Evolutionary conservation across 1,140 invertebrate species (phyloP), one percentile per base, ranked within the genome.

Genomic region (Formica selysi): DNA sequence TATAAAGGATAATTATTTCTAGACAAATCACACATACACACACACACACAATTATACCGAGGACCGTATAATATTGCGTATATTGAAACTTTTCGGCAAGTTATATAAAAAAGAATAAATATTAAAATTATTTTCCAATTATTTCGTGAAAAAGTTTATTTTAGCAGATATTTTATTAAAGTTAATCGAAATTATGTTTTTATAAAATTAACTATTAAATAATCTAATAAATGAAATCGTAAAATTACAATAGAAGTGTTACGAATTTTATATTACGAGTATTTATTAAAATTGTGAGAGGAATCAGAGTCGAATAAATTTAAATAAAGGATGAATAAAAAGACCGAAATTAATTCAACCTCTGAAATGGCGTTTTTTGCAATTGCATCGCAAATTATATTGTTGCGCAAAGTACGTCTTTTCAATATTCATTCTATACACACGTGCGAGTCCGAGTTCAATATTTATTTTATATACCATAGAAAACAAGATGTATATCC

Each of bases 341-440:
- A 59, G 13, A 73, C 26, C 19, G 41, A 83, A 83, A 73, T 61
- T 71, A 81, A 73, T 83, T 73, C 41, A 83, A 48, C 32, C 19
- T 16, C 44, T 59, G 54, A 70, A 29, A 13, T 11, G 3, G 2
- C 13, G 1, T 61, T 61, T 81, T 61, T 65, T 48, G 10, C 26
- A 44, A 8, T 51, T 7, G 78, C 36, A 61, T 2, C 6, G 26
- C 38, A 81, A 73, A 81, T 81, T 48, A 81, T 19, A 51, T 16
- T 5, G 44, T 32, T 61, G 54, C 3, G 6, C 26, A 73, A 73
- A 61, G 29, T 48, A 48, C 26, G 19, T 59, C 19, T 0, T 61
- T 83, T 48, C 54, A 73, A 83, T 83, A 83, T 83, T 73, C 68
- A 73, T 41, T 4, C n/a, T 36, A 32, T 44, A 44, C 19, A 76